phyloP scores from a whole-genome alignment of 23 tunicate species.

The Diplosoma virens region DNA sequence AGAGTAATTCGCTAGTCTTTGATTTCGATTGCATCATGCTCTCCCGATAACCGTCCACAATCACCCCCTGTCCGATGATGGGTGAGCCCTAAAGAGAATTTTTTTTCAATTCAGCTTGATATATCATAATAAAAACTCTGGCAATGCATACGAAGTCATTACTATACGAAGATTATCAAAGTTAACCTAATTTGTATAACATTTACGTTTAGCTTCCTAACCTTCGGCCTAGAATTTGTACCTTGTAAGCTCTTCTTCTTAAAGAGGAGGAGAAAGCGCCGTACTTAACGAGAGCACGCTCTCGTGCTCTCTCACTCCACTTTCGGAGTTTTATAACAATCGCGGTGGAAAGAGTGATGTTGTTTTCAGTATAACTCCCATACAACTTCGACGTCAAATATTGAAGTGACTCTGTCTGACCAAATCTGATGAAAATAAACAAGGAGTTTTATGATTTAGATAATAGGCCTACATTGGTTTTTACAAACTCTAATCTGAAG shows the following conservation, averaged over 20 bases:
- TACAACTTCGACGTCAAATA: constrained; percentile 78
- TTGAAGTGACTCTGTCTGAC: constrained; percentile 57
- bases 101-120: too few species aligned
- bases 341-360: constrained; percentile 54
- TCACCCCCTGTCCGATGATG: constrained; percentile 65
- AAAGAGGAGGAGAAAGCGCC: constrained; percentile 67
- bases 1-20: constrained; percentile 24
- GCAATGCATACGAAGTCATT: too few species aligned
- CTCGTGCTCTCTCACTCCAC: constrained; percentile 84
- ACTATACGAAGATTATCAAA: too few species aligned
- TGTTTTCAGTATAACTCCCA: constrained; percentile 85
- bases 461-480: too few species aligned
- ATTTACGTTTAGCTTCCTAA: too few species aligned
- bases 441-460: too few species aligned
- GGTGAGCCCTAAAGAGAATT: constrained; percentile 39
- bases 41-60: constrained; percentile 65
- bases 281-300: constrained; percentile 37
- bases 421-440: constrained; percentile 28
- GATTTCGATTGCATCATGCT: constrained; percentile 51
- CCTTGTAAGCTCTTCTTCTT: constrained; percentile 66
- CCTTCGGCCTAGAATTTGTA: too few species aligned
- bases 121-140: too few species aligned
- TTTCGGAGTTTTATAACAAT: constrained; percentile 60
- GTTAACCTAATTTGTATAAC: too few species aligned
- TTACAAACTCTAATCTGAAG: too few species aligned